phyloP scores from a whole-genome alignment of 2,888 invertebrate species.

The Hofmannophila pseudospretella region DNA sequence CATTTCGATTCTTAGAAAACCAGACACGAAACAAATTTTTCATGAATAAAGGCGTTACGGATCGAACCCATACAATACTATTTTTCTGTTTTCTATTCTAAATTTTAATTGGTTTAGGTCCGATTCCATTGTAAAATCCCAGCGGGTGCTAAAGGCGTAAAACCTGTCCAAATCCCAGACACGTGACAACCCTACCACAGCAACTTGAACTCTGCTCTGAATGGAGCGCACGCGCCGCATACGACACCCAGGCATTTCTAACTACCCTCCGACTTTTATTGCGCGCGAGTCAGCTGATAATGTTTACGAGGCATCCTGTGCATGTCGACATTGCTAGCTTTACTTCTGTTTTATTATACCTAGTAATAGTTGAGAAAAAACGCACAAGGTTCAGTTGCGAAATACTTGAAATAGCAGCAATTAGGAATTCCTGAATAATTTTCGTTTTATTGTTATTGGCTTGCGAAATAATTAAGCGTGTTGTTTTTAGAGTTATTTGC shows the following conservation, averaged over 20 bases:
- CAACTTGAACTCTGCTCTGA: slow-evolving; percentile 27
- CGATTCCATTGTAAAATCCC: too few species aligned
- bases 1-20: too few species aligned
- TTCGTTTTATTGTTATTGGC: slow-evolving; percentile 11
- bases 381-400: slow-evolving; percentile 10
- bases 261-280: slow-evolving; percentile 46
- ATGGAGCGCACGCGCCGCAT: slow-evolving; percentile 49
- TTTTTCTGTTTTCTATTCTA: too few species aligned
- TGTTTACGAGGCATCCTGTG: slow-evolving; percentile 44
- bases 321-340: slow-evolving; percentile 15
- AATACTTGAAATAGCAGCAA: slow-evolving; percentile 10
- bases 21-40: too few species aligned
- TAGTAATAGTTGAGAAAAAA: slow-evolving; percentile 8
- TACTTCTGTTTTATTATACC: slow-evolving; percentile 2
- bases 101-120: too few species aligned
- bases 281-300: slow-evolving; percentile 35
- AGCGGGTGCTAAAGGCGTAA: too few species aligned
- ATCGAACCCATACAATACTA: too few species aligned
- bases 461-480: slow-evolving; percentile 1
- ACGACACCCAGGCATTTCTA: slow-evolving; percentile 39
- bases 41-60: too few species aligned
- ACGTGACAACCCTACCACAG: slow-evolving; percentile 7
- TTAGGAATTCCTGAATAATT: slow-evolving; percentile 3
- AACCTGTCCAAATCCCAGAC: background rate
- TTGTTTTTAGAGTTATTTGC: too few species aligned